Conservation (phyloP, 1,140 invertebrate species). For the Drosophila willistoni region DNA sequence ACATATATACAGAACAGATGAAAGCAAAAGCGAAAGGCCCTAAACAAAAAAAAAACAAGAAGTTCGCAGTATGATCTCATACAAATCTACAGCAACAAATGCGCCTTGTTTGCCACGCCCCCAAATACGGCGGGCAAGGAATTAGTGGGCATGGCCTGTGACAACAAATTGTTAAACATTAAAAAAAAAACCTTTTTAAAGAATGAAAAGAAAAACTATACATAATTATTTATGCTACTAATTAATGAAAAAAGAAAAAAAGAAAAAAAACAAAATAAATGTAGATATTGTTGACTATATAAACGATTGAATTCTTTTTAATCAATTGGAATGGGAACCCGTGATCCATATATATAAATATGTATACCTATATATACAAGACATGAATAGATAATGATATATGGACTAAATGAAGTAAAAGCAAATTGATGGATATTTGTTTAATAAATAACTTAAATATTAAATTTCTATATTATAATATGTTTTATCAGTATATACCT, state of each 20-base stretch:
- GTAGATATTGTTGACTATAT: conserved; percentile 77
- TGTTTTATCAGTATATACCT: too few relatives aligned
- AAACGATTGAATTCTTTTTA: not conserved
- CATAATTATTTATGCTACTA: conserved; percentile 77
- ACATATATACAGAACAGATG: conserved; percentile 25
- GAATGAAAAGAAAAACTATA: conserved; percentile 39
- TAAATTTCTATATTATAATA: too few relatives aligned
- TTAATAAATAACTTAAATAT: too few relatives aligned
- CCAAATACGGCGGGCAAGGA: not conserved
- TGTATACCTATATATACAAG: too few relatives aligned
- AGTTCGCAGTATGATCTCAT: conserved; percentile 64
- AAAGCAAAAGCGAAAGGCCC: not conserved
- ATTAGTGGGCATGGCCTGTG: not conserved
- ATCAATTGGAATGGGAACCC: not conserved
- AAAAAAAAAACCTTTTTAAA: conserved; percentile 4
- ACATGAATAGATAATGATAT: too few relatives aligned
- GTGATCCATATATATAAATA: too few relatives aligned
- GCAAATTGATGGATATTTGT: too few relatives aligned
- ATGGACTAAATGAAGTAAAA: too few relatives aligned
- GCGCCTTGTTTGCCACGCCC: conserved; percentile 32
- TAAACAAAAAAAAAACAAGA: conserved; percentile 6
- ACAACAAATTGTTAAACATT: conserved; percentile 48
- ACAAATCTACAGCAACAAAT: conserved; percentile 52
- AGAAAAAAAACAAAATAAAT: conserved; percentile 54
- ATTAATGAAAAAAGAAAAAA: conserved; percentile 51